Percentiles rank a stretch among this genome's conserved stretches.
These are phyloP conservation scores for Cynodonichthys magdalenae DNA, from an alignment of 2,797 vertebrate genomes.

Conservation along the genomic window DNA sequence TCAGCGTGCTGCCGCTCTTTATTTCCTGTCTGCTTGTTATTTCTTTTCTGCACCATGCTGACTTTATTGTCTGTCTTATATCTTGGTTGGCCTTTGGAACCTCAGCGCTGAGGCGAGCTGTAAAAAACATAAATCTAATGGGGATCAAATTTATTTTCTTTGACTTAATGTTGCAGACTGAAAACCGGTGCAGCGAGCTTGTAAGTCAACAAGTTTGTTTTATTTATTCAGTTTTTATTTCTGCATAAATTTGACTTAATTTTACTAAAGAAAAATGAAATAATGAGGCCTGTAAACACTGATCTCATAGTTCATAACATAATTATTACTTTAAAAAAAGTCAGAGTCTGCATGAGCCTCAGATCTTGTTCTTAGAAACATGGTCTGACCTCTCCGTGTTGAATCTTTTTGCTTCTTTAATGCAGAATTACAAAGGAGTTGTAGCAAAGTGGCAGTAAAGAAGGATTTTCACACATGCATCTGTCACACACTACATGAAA, in stretches of 20 bases:
- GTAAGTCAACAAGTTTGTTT: neutral
- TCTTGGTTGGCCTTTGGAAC: constrained; percentile 18
- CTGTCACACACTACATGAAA: constrained; percentile 46
- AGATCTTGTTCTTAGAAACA: no score
- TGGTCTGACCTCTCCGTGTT: no score
- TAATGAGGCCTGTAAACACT: no score
- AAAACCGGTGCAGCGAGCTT: neutral
- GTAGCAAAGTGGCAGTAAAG: constrained; percentile 15
- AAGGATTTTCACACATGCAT: constrained; percentile 37
- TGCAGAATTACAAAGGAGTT: neutral
- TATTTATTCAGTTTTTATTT: neutral
- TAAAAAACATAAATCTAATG: constrained; percentile 6
- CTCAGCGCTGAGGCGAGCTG: constrained; percentile 1
- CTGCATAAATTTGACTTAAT: no score
- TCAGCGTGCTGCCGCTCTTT: constrained; percentile 10
- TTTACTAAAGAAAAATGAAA: no score
- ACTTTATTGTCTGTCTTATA: constrained; percentile 26
- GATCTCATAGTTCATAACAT: no score
- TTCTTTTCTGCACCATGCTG: constrained; percentile 22
- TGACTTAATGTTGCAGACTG: constrained; percentile 47
- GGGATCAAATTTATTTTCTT: constrained; percentile 26
- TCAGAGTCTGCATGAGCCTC: no score
- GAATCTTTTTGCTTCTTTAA: neutral
- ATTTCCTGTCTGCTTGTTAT: neutral
- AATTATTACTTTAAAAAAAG: no score